phyloP scores from a whole-genome alignment of 1,140 invertebrate species.

The Drosophila parabipectinata region DNA sequence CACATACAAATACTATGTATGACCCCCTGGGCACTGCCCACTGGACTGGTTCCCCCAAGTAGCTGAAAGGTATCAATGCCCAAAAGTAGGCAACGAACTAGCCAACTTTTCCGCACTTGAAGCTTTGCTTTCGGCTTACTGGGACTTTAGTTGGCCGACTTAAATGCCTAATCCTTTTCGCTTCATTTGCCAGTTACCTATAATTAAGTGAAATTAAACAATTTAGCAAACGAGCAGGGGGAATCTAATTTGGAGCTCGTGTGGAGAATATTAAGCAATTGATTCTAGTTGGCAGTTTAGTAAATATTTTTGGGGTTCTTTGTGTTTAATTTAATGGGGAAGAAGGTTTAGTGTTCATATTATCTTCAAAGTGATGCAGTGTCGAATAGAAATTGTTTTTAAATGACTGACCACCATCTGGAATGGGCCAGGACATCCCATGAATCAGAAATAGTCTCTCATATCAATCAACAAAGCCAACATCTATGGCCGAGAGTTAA shows the following conservation, averaged over 20 bases:
- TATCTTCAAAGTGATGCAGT: too few species aligned
- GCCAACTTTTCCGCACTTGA: conserved; percentile 43
- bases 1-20: conserved; percentile 8
- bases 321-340: too few species aligned
- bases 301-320: too few species aligned
- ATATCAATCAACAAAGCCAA: conserved; percentile 33
- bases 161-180: conserved; percentile 72
- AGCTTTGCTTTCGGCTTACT: conserved; percentile 11
- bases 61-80: conserved; percentile 56
- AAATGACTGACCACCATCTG: not conserved
- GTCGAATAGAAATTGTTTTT: not conserved
- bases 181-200: conserved; percentile 29
- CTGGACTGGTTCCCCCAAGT: conserved; percentile 19
- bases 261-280: not conserved
- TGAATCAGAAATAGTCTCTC: conserved; percentile 27
- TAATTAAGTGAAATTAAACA: conserved; percentile 70
- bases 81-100: conserved; percentile 43
- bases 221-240: conserved; percentile 35
- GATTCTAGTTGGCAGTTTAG: too few species aligned
- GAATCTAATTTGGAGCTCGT: conserved; percentile 34
- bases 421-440: not conserved
- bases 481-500: conserved; percentile 42
- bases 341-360: too few species aligned
- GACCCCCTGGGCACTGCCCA: conserved; percentile 1
- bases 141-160: conserved; percentile 40